Evolutionary conservation across 2,113 vertebrate genomes (phyloP).

Genomic region (Quiscalus mexicanus): DNA sequence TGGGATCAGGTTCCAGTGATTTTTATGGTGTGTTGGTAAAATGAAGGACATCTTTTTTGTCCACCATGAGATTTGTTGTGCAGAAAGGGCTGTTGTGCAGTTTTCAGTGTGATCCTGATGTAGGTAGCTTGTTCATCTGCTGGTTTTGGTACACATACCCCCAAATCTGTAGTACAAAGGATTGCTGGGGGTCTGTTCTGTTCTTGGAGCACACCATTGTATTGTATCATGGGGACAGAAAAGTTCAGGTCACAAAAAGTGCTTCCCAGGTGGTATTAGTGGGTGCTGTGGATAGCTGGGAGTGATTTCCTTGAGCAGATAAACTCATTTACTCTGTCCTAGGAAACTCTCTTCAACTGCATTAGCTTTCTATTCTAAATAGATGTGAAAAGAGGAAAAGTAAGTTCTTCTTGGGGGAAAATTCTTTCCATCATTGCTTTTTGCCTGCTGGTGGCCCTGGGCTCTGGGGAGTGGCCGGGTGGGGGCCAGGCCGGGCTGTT

Average conservation of each 20-base stretch:
- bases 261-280: background rate
- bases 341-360: background rate
- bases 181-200: background rate
- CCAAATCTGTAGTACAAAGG: background rate
- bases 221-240: background rate
- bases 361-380: background rate
- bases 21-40: background rate
- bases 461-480: background rate
- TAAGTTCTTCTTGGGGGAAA: background rate
- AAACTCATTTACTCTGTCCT: background rate
- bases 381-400: background rate
- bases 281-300: background rate
- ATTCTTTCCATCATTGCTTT: background rate
- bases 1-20: background rate
- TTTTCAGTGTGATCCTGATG: accelerated
- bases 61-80: accelerated
- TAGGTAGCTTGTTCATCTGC: accelerated
- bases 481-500: background rate
- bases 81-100: background rate
- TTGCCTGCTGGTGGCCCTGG: background rate
- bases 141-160: background rate
- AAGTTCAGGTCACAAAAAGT: background rate
- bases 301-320: background rate
- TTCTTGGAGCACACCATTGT: background rate
- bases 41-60: background rate